Evolutionary conservation across 2,113 vertebrate genomes (phyloP), one percentile per base, ranked within the genome.

Genomic region (Amphiprion ocellaris): DNA sequence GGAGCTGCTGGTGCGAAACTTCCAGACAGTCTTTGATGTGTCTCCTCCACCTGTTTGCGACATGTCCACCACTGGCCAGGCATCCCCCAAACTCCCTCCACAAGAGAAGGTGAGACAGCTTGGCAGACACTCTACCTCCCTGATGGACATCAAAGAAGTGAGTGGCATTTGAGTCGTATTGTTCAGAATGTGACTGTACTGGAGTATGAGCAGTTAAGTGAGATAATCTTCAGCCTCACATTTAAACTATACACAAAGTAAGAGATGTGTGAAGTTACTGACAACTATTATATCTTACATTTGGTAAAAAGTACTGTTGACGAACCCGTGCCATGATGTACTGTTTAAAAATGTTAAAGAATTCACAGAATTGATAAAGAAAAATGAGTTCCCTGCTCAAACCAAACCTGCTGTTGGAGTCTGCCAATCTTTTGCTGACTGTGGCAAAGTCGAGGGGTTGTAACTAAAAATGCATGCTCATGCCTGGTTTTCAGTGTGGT

Each of bases 111-210:
- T 95, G 53, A 79, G 77, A 2, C 92, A 95, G 60, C 95, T 96
- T 68, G 94, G 93, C 85, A 91, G 94, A 56, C 96, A 96, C 85
- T 93, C 93, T 26, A 67, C 91, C 41, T 94, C 94, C 0, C 92
- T 96, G 80, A 87, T 93, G 80, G 94, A 96, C 92, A 94, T 96
- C 52, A 98, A 98, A 91, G 97, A 98, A 93, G 98, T 98, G 75
- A 90, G 41, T 15, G 14, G 12, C 41, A 12, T 44, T 44, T 44
- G 41, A 44, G 14, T 44, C 12, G 2, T 15, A 15, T 44, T 44
- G 41, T 44, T 44, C 41, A 44, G 12, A 44, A 10, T 44, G 10
- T 44, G 12, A 15, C 41, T 37, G 9, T 37, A 44, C 41, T 52
- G 16, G 41, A 14, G 17, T 50, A 50, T 50, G 49, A 50, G 17